Evolutionary conservation across 2,888 invertebrate genomes (phyloP).

Genomic region (Caenorhabditis sulstoni): DNA sequence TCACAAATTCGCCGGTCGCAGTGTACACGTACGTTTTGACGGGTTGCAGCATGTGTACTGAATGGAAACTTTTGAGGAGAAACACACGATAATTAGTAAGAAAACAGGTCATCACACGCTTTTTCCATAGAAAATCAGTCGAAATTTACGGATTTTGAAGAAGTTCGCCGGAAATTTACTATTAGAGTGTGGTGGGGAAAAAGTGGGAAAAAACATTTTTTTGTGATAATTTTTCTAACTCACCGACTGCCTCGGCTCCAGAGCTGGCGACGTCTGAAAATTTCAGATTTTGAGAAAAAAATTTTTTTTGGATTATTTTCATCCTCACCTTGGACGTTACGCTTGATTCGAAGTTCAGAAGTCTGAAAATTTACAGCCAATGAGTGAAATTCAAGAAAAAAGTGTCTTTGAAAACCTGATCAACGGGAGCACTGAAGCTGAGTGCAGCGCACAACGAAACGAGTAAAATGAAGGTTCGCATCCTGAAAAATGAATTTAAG

Average conservation of each 20-base stretch:
- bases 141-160: no score
- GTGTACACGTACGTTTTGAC: conserved; percentile 70
- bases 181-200: background rate
- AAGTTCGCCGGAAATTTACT: background rate
- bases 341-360: conserved; percentile 11
- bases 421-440: conserved; percentile 49
- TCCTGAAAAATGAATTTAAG: conserved; percentile 34
- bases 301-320: background rate
- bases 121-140: no score
- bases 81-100: background rate
- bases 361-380: conserved; percentile 4
- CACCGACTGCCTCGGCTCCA: conserved; percentile 54
- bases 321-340: background rate
- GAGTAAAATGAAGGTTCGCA: conserved; percentile 45
- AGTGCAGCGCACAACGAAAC: conserved; percentile 53
- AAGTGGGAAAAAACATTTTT: background rate
- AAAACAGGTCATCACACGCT: background rate
- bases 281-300: conserved; percentile 16
- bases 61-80: conserved; percentile 11
- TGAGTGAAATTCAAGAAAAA: background rate
- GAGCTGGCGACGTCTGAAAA: conserved; percentile 17
- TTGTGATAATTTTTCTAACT: background rate
- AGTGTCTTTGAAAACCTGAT: conserved; percentile 18
- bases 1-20: conserved; percentile 66
- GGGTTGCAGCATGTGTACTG: conserved; percentile 56